phyloP scores from a whole-genome alignment of 2,888 invertebrate species.

The Yponomeuta evonymella region DNA sequence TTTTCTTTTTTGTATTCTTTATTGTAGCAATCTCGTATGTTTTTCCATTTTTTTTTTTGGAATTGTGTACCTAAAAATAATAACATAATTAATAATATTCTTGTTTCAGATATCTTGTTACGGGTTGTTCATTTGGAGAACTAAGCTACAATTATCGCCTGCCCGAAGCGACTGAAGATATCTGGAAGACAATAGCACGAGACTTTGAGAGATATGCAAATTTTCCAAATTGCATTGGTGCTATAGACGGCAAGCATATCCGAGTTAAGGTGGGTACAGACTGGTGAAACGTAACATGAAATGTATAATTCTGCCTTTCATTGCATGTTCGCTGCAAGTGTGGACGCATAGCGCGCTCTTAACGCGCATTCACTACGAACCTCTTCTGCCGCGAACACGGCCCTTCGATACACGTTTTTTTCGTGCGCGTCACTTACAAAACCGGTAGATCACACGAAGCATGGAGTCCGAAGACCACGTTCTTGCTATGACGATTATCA shows the following conservation, averaged over 20 bases:
- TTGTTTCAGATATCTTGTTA: slow-evolving; percentile 31
- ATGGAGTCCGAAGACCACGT: too few species aligned
- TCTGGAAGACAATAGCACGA: slow-evolving; percentile 28
- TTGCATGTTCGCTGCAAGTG: too few species aligned
- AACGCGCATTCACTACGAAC: too few species aligned
- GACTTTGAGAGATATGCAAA: slow-evolving; percentile 29
- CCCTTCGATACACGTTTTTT: too few species aligned
- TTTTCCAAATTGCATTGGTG: slow-evolving; percentile 26
- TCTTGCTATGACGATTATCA: too few species aligned
- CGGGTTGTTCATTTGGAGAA: slow-evolving; percentile 30
- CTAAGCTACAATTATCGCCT: slow-evolving; percentile 27
- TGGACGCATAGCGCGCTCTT: too few species aligned
- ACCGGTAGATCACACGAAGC: too few species aligned
- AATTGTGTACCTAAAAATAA: slow-evolving; percentile 26
- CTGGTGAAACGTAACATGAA: too few species aligned
- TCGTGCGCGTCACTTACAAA: too few species aligned
- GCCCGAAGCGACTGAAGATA: slow-evolving; percentile 25
- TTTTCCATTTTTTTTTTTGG: slow-evolving; percentile 30
- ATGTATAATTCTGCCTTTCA: too few species aligned
- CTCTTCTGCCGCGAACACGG: too few species aligned
- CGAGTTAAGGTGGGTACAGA: neutral
- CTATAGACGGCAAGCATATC: too few species aligned
- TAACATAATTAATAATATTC: slow-evolving; percentile 16
- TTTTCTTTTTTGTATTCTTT: slow-evolving; percentile 29
- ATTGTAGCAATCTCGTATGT: slow-evolving; percentile 29